A percentile compares a stretch with the other conserved stretches of the same genome.
Evolutionary conservation across 1,140 invertebrate genomes (phyloP).

Genomic region (Nomia melanderi): DNA sequence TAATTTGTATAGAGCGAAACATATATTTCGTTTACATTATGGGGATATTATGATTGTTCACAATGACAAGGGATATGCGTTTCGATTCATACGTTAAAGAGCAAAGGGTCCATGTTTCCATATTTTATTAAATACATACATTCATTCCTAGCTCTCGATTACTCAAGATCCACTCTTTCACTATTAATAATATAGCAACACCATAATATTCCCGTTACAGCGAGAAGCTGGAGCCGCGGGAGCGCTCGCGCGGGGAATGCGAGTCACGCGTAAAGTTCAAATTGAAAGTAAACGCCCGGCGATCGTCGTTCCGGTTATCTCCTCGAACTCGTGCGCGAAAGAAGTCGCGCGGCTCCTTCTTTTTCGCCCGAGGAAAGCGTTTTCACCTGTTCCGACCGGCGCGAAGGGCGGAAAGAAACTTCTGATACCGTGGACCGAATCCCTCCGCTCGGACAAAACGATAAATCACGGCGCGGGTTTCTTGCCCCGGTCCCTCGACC

Average conservation of each 20-base stretch:
- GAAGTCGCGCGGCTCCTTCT: background rate
- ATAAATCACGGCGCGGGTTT: slow-evolving; percentile 56
- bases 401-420: slow-evolving; percentile 30
- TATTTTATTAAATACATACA: no score
- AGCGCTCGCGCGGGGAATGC: background rate
- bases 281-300: slow-evolving; percentile 1
- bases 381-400: background rate
- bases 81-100: no score
- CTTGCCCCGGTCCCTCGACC: slow-evolving; percentile 1
- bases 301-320: background rate
- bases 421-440: slow-evolving; percentile 27
- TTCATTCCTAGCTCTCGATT: no score
- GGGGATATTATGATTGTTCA: no score
- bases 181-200: no score
- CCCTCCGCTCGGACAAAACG: slow-evolving; percentile 27
- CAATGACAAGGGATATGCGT: no score
- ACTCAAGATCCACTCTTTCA: no score
- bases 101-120: no score
- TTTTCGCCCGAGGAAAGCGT: background rate
- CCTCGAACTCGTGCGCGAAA: background rate
- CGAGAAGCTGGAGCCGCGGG: no score
- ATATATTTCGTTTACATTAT: no score
- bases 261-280: background rate
- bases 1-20: no score
- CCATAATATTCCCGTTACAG: no score